A percentile compares a stretch with the other conserved stretches of the same genome.
phyloP scores from a whole-genome alignment of 1,140 invertebrate species.

The Penaeus japonicus region DNA sequence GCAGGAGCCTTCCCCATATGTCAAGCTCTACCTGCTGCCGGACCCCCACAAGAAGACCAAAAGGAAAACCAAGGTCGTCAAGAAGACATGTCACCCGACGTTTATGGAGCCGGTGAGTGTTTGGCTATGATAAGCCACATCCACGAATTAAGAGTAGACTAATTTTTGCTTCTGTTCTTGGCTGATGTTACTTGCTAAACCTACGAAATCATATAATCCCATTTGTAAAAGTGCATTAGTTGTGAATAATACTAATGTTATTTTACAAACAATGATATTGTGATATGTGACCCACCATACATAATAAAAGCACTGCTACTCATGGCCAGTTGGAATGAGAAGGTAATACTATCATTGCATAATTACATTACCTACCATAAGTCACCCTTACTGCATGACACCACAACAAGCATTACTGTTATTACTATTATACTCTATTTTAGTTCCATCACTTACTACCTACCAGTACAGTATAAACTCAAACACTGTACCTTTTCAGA shows the following conservation, averaged over 20 bases:
- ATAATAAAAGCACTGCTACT: too few species aligned
- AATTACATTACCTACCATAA: background rate
- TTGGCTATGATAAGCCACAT: slow-evolving; percentile 40
- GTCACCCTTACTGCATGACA: background rate
- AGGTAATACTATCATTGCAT: slow-evolving; percentile 7
- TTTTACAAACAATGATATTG: too few species aligned
- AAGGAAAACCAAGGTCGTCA: slow-evolving; percentile 92
- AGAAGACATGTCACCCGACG: slow-evolving; percentile 90
- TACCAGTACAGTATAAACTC: too few species aligned
- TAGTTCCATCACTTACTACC: too few species aligned
- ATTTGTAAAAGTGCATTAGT: background rate
- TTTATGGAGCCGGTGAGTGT: slow-evolving; percentile 94
- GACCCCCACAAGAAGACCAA: slow-evolving; percentile 86
- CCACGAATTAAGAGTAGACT: slow-evolving; percentile 46
- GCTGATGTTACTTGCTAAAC: background rate
- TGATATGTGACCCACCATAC: too few species aligned
- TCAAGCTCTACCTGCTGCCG: slow-evolving; percentile 90
- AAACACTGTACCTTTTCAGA: slow-evolving; percentile 69
- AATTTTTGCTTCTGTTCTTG: background rate
- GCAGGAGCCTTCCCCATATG: slow-evolving; percentile 87
- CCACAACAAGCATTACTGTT: background rate
- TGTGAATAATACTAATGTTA: too few species aligned
- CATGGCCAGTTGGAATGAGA: too few species aligned
- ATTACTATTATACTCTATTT: too few species aligned
- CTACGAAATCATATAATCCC: too few species aligned